phyloP scores from a whole-genome alignment of 2,888 invertebrate genomes.

The Drosophila multiciliata region DNA sequence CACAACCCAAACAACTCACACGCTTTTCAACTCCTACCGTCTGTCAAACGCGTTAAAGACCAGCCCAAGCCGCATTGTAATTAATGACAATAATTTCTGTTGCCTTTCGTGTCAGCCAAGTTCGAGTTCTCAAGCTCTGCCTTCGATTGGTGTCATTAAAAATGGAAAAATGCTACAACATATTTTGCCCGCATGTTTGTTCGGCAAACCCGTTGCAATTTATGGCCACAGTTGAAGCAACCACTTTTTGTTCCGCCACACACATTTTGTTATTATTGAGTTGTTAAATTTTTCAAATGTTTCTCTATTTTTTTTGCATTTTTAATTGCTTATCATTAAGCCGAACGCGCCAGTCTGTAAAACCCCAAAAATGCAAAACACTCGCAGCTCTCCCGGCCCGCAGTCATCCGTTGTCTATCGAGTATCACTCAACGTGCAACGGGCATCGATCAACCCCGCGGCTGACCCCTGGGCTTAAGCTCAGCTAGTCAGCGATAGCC shows the following conservation, averaged over 20 bases:
- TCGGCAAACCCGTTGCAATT: conserved; percentile 60
- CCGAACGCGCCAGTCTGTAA: conserved; percentile 66
- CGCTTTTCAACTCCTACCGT: conserved; percentile 77
- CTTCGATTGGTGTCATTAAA: conserved; percentile 74
- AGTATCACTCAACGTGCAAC: conserved; percentile 37
- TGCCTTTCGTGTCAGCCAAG: conserved; percentile 66
- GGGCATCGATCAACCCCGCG: conserved; percentile 55
- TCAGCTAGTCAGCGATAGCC: conserved; percentile 52
- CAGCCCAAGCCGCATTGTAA: conserved; percentile 69
- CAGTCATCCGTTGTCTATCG: conserved; percentile 2
- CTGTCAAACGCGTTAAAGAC: conserved; percentile 77
- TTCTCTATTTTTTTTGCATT: background rate
- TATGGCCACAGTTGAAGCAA: conserved; percentile 48
- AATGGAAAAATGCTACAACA: conserved; percentile 68
- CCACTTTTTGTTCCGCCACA: conserved; percentile 44
- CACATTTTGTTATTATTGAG: conserved; percentile 49
- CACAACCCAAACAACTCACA: conserved; percentile 58
- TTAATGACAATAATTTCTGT: conserved; percentile 81
- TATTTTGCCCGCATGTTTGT: conserved; percentile 41
- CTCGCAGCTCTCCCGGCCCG: conserved; percentile 4
- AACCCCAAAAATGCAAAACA: conserved; percentile 41
- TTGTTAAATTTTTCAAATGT: conserved; percentile 45
- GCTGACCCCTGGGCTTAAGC: conserved; percentile 60
- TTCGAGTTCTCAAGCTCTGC: conserved; percentile 42
- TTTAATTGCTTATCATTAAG: conserved; percentile 34